These are phyloP conservation scores for Chauna torquata DNA, from an alignment of 2,113 vertebrate species.

Conservation along the genomic window DNA sequence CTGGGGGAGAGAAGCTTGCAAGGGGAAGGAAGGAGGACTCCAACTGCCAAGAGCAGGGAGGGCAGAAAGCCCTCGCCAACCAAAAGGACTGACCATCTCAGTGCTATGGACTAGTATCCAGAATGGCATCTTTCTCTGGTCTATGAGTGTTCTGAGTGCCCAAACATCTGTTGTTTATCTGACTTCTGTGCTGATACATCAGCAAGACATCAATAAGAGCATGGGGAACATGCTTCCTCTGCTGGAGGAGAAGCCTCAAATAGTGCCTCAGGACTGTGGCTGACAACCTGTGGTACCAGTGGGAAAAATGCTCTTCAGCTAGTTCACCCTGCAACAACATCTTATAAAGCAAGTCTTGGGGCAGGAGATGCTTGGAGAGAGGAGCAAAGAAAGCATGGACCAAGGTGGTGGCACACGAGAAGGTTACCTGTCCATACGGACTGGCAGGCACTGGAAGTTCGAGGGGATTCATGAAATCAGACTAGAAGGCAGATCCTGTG, in stretches of 20 bases:
- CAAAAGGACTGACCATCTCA: neutral
- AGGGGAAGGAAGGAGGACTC: neutral
- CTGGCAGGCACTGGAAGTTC: neutral
- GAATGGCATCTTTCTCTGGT: neutral
- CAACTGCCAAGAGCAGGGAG: neutral
- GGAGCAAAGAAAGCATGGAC: neutral
- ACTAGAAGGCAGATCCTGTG: neutral
- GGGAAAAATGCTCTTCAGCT: neutral
- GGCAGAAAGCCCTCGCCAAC: neutral
- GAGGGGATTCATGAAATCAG: neutral
- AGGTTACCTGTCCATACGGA: neutral
- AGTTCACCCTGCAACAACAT: neutral
- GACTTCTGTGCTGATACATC: neutral
- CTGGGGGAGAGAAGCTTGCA: neutral
- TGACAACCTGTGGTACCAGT: neutral
- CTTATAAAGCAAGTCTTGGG: neutral
- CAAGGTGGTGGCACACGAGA: fast-evolving
- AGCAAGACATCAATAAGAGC: neutral
- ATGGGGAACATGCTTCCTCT: neutral
- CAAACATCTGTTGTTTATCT: neutral
- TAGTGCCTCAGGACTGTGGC: neutral
- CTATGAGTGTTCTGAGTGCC: neutral
- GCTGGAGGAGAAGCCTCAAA: neutral
- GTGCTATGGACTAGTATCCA: neutral
- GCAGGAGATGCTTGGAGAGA: neutral